These are phyloP conservation scores for Saiga tatarica DNA, from an alignment of 2,113 vertebrate genomes.

Conservation along the genomic window DNA sequence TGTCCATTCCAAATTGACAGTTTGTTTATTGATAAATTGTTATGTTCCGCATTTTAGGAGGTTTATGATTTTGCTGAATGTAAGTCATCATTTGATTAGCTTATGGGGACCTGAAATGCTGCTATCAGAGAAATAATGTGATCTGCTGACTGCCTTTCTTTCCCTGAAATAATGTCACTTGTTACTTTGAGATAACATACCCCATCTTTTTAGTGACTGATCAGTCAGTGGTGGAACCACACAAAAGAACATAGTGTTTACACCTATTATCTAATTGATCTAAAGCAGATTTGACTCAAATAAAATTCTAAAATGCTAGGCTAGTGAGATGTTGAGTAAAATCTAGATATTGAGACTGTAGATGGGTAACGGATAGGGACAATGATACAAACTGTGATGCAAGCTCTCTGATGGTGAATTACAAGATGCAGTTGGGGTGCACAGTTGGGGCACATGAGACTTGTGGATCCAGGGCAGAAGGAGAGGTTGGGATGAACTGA, in stretches of 20 bases:
- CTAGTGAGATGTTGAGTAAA: neutral
- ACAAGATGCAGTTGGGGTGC: too few relatives aligned
- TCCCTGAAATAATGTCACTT: neutral
- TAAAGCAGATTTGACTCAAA: neutral
- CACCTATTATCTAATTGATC: neutral
- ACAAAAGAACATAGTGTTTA: neutral
- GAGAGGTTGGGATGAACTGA: neutral
- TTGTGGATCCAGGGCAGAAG: neutral
- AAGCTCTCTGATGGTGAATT: neutral
- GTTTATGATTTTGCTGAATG: neutral
- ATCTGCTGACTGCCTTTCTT: neutral
- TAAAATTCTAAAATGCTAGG: slow-evolving; percentile 7
- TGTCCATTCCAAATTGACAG: neutral
- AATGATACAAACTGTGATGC: neutral
- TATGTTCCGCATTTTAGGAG: neutral
- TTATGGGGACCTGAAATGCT: neutral
- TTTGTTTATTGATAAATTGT: neutral
- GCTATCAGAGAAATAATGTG: neutral
- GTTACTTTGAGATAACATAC: neutral
- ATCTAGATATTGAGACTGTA: neutral
- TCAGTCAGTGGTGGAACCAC: neutral
- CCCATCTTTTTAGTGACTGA: neutral
- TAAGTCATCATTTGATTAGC: slow-evolving; percentile 19
- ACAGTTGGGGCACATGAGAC: neutral
- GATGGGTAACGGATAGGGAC: neutral